Percentiles rank a stretch among this genome's conserved stretches.
Conservation (phyloP, 2,797 vertebrate species). For the Platyrinchus mystaceus region DNA sequence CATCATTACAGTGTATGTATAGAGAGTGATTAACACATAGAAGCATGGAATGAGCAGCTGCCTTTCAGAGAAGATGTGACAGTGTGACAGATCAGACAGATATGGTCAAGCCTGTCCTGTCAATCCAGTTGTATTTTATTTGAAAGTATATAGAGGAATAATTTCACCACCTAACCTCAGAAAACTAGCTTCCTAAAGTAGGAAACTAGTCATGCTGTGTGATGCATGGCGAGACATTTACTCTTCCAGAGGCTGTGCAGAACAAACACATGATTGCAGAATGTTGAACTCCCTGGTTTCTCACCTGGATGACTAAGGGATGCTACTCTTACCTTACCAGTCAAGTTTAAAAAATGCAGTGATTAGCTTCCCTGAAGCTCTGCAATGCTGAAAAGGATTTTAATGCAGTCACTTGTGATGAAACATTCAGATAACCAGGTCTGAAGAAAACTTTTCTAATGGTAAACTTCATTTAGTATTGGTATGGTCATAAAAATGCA, state of each 20-base stretch:
- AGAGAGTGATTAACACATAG: neutral
- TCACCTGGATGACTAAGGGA: neutral
- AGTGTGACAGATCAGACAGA: neutral
- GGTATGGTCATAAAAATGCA: neutral
- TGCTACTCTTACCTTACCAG: neutral
- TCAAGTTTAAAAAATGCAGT: neutral
- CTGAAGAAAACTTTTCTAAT: neutral
- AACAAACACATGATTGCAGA: neutral
- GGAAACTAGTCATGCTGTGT: neutral
- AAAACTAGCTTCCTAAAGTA: neutral
- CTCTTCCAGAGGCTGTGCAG: neutral
- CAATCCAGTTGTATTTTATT: neutral
- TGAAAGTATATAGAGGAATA: neutral
- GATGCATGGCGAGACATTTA: neutral
- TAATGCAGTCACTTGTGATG: neutral
- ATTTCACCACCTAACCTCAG: neutral
- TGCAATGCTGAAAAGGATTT: neutral
- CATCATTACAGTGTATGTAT: neutral
- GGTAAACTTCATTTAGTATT: neutral
- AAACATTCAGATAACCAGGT: neutral
- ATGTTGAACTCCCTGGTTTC: neutral
- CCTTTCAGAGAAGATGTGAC: neutral
- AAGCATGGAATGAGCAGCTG: slow-evolving; percentile 37
- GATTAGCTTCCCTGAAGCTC: neutral
- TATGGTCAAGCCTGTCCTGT: neutral